Base-by-base conservation (phyloP, 2,797 vertebrate species). In the Mus spretus region DNA sequence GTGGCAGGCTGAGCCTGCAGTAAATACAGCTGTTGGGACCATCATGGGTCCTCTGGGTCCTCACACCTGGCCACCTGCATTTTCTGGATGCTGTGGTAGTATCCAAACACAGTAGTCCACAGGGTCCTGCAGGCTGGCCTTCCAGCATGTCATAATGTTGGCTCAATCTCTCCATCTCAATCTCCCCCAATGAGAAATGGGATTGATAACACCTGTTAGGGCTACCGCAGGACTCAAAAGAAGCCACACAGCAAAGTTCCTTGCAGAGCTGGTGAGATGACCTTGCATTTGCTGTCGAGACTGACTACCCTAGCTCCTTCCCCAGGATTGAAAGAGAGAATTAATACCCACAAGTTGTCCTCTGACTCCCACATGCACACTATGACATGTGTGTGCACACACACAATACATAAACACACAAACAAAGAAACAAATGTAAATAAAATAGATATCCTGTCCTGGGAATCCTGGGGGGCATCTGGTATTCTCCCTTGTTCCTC, bases 101-200 rank as follows among this genome's bases (percentile, higher is more conserved):
- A 15, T 81, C 65, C 61, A 0, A 26, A 15, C 0, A 26, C 37
- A n/a, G 53, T 53, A 61, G 44, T 22, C 22, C 78, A 1, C 1
- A 3, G 26, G 34, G 12, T 53, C 63, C 44, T 55, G 20, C 19
- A 70, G 31, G 19, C 24, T 3, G 11, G 17, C 17, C 50, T n/a
- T 50, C 47, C 22, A 19, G n/a, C 19, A 0, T 24, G 0, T 50
- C 4, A 14, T 17, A 72, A n/a, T 6, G 3, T 53, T 61, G 63
- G 67, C 24, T n/a, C 40, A 40, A n/a, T 22, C 50, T 81, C 50
- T 84, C 88, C 47, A 50, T 65, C 93, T 97, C 81, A 1, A 19
- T 93, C 80, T 95, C 44, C 57, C 85, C 85, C 89, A 53, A n/a
- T 89, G 61, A 9, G 81, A 74, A 91, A 55, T 1, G 26, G 55